Evolutionary conservation across 2,113 vertebrate genomes (phyloP).

Genomic region (Phalacrocorax aristotelis): DNA sequence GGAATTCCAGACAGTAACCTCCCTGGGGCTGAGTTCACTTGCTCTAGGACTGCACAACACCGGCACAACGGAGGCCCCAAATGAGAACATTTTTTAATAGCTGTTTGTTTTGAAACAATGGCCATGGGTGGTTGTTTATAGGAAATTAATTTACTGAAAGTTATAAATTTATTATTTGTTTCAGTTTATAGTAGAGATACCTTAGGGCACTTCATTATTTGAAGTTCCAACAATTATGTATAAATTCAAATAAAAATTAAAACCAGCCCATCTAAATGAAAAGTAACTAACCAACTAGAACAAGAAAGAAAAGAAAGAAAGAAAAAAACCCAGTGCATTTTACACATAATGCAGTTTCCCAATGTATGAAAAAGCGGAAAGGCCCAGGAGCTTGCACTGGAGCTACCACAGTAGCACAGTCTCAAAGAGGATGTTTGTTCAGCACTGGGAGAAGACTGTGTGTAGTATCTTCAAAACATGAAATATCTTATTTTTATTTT

Average conservation of each 20-base stretch:
- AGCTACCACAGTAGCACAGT: neutral
- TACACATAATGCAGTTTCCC: neutral
- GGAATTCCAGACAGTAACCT: neutral
- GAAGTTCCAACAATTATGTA: neutral
- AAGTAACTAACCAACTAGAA: neutral
- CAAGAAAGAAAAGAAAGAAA: neutral
- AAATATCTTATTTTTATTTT: constrained; percentile 19
- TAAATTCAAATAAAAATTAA: neutral
- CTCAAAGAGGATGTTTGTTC: neutral
- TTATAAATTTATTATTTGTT: neutral
- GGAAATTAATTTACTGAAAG: neutral
- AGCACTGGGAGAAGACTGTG: neutral
- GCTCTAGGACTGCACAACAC: neutral
- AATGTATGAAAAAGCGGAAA: neutral
- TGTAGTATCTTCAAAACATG: constrained; percentile 25
- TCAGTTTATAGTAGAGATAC: neutral
- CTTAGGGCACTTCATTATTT: neutral
- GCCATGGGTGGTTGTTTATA: neutral
- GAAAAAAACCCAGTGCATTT: neutral
- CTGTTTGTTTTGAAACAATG: neutral
- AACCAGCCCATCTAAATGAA: neutral
- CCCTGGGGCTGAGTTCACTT: neutral
- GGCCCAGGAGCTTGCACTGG: neutral
- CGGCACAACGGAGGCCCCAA: neutral
- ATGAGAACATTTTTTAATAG: neutral